Percentiles rank a stretch among this genome's conserved stretches.
Evolutionary conservation across 2,888 invertebrate genomes (phyloP).

Genomic region (Cephalotes varians): DNA sequence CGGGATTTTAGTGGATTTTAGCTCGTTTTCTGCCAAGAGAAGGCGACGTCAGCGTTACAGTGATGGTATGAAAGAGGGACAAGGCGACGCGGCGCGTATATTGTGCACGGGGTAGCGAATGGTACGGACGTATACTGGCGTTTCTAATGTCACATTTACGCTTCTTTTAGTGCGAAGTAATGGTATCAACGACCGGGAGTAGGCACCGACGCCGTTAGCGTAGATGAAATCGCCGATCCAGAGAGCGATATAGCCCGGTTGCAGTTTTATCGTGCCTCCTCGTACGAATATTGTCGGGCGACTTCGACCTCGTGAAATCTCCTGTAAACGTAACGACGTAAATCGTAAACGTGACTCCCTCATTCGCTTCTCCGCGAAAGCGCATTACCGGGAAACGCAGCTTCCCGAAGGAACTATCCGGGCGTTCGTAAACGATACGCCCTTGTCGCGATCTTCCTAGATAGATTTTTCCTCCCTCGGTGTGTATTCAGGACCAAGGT

Average conservation of each 20-base stretch:
- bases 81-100: neutral
- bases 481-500: conserved; percentile 1
- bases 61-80: conserved; percentile 23
- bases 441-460: conserved; percentile 25
- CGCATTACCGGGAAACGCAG: neutral
- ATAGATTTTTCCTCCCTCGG: conserved; percentile 38
- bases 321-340: conserved; percentile 51
- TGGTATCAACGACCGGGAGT: conserved; percentile 72
- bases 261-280: conserved; percentile 57
- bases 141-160: conserved; percentile 72
- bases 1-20: conserved; percentile 18
- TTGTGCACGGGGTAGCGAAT: neutral
- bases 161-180: conserved; percentile 74
- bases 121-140: conserved; percentile 39
- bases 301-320: conserved; percentile 51
- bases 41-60: conserved; percentile 33
- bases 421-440: conserved; percentile 34
- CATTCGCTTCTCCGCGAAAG: conserved; percentile 36
- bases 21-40: conserved; percentile 36
- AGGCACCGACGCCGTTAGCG: conserved; percentile 58
- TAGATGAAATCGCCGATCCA: conserved; percentile 12
- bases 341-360: conserved; percentile 55
- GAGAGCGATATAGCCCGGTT: conserved; percentile 22
- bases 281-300: conserved; percentile 32
- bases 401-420: conserved; percentile 34